phyloP scores from a whole-genome alignment of 2,113 vertebrate species.

The Aspidoscelis tigris region DNA sequence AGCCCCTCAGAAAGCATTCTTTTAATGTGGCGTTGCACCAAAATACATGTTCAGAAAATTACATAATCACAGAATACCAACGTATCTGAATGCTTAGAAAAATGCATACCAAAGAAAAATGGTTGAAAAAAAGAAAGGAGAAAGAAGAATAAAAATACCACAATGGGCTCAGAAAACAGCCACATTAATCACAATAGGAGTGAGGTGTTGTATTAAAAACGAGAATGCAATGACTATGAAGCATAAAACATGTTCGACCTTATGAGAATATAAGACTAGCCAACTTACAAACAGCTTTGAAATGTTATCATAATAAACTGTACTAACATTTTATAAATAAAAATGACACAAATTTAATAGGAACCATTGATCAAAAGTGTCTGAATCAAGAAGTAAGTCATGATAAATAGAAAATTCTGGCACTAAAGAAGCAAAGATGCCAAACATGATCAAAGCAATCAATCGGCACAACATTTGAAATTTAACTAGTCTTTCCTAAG shows the following conservation, averaged over 20 bases:
- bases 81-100: neutral
- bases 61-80: neutral
- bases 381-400: neutral
- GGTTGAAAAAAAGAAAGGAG: neutral
- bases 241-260: neutral
- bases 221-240: neutral
- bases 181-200: neutral
- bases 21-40: neutral
- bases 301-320: no score
- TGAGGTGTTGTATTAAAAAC: neutral
- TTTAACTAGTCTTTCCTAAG: neutral
- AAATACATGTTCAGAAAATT: neutral
- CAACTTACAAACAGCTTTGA: neutral
- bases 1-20: no score
- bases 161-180: neutral
- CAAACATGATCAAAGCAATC: neutral
- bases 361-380: neutral
- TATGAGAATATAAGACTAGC: neutral
- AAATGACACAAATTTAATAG: neutral
- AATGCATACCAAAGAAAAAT: neutral
- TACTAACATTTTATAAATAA: neutral
- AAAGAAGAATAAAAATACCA: neutral
- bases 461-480: conserved; percentile 9
- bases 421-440: conserved; percentile 3
- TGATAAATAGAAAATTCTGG: neutral